Base-by-base conservation (phyloP, 2,888 invertebrate genomes). In the Empis stercorea region DNA sequence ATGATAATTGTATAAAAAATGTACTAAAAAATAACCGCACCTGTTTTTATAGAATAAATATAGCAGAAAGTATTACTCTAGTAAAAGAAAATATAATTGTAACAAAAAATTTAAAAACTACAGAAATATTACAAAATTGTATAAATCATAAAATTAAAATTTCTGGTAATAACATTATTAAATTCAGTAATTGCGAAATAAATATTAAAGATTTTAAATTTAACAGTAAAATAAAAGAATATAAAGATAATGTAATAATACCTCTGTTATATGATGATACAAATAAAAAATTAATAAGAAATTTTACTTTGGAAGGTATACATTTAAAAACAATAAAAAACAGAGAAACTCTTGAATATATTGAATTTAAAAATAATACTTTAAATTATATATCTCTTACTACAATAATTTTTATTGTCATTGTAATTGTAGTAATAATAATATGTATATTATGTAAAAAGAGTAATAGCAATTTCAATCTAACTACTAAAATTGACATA, bases 141-240 rank as follows among this genome's bases (percentile, higher is more conserved):
- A 43, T 11, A n/a, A 2, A 43, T 43, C 43, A 43, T 32, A 30
- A 14, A 4, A 30, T 30, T 16, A 15, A 16, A 13, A 30, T 43
- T 23, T 32, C 30, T 32, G 30, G 43, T 10, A 7, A 43, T 9
- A 43, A 14, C 20, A 43, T 43, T n/a, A 30, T 43, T 30, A 43
- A 43, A 43, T 43, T 43, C 32, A 43, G 32, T 30, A 43, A 43
- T 15, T 43, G 43, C 6, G 15, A 43, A 43, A 43, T 30, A 13
- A 13, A 43, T 32, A 43, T 30, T 23, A 43, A 43, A 13, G 15
- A 43, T 11, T 10, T 16, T 15, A 20, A 15, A n/a, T 43, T 30
- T 30, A 9, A 15, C 5, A 23, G 14, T 15, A 20, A 27, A 42
- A 42, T 30, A 15, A 6, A 43, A 30, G 6, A 9, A 9, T 15